phyloP scores from a whole-genome alignment of 23 tunicate species.

The Aplidium turbinatum region DNA sequence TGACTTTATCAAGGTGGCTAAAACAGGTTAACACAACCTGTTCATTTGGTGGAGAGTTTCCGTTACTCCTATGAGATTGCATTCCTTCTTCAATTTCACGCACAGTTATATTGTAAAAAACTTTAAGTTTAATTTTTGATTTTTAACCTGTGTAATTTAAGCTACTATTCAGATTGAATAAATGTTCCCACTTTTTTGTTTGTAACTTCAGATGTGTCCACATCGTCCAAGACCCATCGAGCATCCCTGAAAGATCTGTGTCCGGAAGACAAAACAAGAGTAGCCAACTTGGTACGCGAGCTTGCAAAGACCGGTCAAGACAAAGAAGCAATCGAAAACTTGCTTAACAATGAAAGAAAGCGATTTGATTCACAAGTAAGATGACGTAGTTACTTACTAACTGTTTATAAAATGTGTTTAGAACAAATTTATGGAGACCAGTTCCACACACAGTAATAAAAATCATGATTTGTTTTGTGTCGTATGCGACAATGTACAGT shows the following conservation, averaged over 20 bases:
- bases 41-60: not conserved
- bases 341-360: conserved; percentile 46
- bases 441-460: no score
- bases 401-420: no score
- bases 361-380: conserved; percentile 43
- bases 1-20: no score
- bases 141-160: not conserved
- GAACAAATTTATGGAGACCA: no score
- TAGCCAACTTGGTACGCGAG: conserved; percentile 64
- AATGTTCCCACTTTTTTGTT: not conserved
- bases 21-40: no score
- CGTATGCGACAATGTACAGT: no score
- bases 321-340: conserved; percentile 47
- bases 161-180: not conserved
- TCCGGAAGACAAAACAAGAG: conserved; percentile 70
- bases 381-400: no score
- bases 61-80: conserved; percentile 7
- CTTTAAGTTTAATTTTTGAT: not conserved
- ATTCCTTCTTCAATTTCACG: conserved; percentile 3
- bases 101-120: not conserved
- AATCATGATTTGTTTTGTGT: no score
- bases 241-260: conserved; percentile 56
- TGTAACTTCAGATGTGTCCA: not conserved
- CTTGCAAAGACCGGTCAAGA: conserved; percentile 72
- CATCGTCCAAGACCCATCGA: not conserved